Evolutionary conservation across 1,140 invertebrate genomes (phyloP).

Genomic region (Calliopsis andreniformis): DNA sequence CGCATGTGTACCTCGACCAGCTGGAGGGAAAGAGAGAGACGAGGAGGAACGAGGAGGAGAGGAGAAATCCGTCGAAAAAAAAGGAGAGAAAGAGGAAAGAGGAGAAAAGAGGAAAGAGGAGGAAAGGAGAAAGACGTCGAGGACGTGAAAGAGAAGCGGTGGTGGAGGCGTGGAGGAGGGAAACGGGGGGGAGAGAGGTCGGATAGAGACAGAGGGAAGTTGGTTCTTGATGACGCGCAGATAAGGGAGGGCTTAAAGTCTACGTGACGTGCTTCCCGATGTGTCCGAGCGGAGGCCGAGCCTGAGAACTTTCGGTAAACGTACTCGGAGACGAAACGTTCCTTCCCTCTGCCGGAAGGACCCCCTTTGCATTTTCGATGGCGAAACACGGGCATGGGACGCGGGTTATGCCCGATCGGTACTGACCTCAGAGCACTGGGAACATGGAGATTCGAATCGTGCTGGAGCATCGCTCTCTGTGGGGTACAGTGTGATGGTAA

Average conservation of each 20-base stretch:
- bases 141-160: conserved; percentile 58
- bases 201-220: conserved; percentile 70
- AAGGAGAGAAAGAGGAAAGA: conserved; percentile 42
- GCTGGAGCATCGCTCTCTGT: not conserved
- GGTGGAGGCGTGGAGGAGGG: conserved; percentile 47
- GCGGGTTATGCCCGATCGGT: conserved; percentile 30
- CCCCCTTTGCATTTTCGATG: conserved; percentile 60
- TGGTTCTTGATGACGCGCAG: conserved; percentile 78
- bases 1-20: conserved; percentile 47
- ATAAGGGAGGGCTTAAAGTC: conserved; percentile 80
- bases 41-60: conserved; percentile 44
- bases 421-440: conserved; percentile 48
- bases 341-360: conserved; percentile 23
- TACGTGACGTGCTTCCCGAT: conserved; percentile 81
- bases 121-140: conserved; percentile 38
- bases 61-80: conserved; percentile 13
- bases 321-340: conserved; percentile 50
- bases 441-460: not conserved
- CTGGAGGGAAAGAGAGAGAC: conserved; percentile 38
- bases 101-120: conserved; percentile 52
- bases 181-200: conserved; percentile 57
- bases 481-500: not conserved
- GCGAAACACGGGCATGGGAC: not conserved
- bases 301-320: conserved; percentile 80
- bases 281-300: conserved; percentile 69